Evolutionary conservation across 2,888 invertebrate genomes (phyloP).

Genomic region (Sericinus montela): DNA sequence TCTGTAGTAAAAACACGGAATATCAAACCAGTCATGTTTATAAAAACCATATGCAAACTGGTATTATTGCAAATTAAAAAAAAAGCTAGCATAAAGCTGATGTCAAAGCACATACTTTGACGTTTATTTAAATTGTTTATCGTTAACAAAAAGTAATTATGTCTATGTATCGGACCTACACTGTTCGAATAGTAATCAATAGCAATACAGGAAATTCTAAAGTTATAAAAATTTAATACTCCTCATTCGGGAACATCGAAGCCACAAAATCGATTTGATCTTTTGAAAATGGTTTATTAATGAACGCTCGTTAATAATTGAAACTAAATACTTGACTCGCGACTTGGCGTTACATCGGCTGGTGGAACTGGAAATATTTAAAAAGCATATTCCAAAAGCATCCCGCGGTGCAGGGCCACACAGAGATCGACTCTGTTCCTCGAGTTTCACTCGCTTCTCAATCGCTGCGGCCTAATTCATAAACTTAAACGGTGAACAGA

Average conservation of each 20-base stretch:
- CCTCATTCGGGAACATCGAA: not conserved
- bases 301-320: conserved; percentile 15
- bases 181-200: too few relatives aligned
- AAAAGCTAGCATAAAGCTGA: too few relatives aligned
- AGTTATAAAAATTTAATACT: not conserved
- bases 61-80: too few relatives aligned
- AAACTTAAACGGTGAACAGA: not conserved
- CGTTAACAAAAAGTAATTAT: too few relatives aligned
- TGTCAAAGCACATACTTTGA: too few relatives aligned
- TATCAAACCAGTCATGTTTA: too few relatives aligned
- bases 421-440: conserved; percentile 4
- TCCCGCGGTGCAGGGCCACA: conserved; percentile 19
- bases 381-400: not conserved
- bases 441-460: conserved; percentile 6
- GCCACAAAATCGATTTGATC: not conserved
- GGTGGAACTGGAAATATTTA: conserved; percentile 8
- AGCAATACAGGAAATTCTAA: conserved; percentile 5
- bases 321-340: not conserved
- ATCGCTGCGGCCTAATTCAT: not conserved
- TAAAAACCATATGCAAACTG: too few relatives aligned
- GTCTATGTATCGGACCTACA: too few relatives aligned
- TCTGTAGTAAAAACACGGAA: not conserved
- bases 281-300: conserved; percentile 6
- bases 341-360: not conserved
- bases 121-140: too few relatives aligned